These are phyloP conservation scores for Numida meleagris DNA, from an alignment of 2,113 vertebrate species.

Conservation along the genomic window DNA sequence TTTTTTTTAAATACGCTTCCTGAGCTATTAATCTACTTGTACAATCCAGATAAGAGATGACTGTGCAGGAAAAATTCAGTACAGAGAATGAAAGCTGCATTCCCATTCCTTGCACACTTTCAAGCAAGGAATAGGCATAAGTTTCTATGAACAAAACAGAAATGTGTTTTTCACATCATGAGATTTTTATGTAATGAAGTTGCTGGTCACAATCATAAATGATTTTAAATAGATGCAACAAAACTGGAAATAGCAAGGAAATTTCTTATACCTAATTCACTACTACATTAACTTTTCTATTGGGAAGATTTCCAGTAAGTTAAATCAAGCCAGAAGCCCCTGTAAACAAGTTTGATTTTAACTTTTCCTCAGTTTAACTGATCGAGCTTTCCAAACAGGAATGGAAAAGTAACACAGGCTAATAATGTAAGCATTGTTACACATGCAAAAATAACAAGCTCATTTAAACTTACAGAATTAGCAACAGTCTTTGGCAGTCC, in stretches of 20 bases:
- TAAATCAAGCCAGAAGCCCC: background rate
- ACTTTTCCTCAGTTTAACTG: background rate
- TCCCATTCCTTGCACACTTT: background rate
- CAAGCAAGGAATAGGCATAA: background rate
- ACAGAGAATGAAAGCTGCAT: background rate
- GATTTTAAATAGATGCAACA: background rate
- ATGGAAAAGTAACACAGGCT: background rate
- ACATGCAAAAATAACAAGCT: background rate
- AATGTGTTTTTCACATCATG: background rate
- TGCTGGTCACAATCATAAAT: background rate
- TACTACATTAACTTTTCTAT: background rate
- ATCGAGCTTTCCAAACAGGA: background rate
- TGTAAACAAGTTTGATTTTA: background rate
- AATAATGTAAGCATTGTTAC: background rate
- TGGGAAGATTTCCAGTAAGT: background rate
- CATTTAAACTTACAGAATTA: constrained; percentile 77
- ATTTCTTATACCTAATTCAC: background rate
- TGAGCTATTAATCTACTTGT: background rate
- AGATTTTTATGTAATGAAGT: background rate
- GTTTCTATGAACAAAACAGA: background rate
- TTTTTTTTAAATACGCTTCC: background rate
- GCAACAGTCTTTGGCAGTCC: constrained; percentile 85
- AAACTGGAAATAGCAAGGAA: background rate
- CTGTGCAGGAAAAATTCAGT: background rate
- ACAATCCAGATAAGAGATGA: background rate